Base-by-base conservation (phyloP, 2,797 vertebrate species). In the Malurus splendens region DNA sequence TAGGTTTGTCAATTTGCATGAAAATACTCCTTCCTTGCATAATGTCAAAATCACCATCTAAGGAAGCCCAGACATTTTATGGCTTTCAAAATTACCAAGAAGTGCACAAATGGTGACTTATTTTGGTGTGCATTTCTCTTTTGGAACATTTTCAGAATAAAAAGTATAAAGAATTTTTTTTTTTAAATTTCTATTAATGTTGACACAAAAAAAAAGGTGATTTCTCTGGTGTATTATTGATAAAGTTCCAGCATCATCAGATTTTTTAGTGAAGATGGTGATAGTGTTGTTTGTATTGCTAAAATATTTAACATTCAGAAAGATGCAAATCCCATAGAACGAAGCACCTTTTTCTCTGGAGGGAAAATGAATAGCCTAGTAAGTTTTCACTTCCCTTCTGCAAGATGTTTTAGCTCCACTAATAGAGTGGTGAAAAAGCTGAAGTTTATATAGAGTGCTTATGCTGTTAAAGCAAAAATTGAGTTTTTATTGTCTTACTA, bases 1-100 rank as follows among this genome's bases (percentile, higher is more conserved):
- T 94, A 88, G 68, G 93, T 94, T 80, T 86, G 52, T 2, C 64
- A 44, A 96, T 97, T 97, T 97, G 78, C 96, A 97, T 97, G 86
- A 97, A 61, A 97, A 97, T 96, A 52, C 28, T 86, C 15, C 39
- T 64, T 86, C 89, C 93, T 93, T 94, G 75, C 76, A 81, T 86
- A 90, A 94, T 47, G 81, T 93, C 81, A 96, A 96, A 97, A 96
- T 96, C 94, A 83, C 90, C 48, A n/a, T 42, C 82, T 90, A 90
- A 42, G 80, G 86, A 95, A 97, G 32, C 52, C 74, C 17, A 77
- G 71, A n/a, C 59, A 91, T 85, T 90, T 73, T 91, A 75, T 30
- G 57, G 64, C 51, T 93, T 94, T 66, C 55, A 92, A 94, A 96
- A 95, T 94, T 38, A 90, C 27, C 33, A 44, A 82, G 86, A 71